Base-by-base conservation (phyloP, 1,140 invertebrate genomes). In the Caenorhabditis inopinata region DNA sequence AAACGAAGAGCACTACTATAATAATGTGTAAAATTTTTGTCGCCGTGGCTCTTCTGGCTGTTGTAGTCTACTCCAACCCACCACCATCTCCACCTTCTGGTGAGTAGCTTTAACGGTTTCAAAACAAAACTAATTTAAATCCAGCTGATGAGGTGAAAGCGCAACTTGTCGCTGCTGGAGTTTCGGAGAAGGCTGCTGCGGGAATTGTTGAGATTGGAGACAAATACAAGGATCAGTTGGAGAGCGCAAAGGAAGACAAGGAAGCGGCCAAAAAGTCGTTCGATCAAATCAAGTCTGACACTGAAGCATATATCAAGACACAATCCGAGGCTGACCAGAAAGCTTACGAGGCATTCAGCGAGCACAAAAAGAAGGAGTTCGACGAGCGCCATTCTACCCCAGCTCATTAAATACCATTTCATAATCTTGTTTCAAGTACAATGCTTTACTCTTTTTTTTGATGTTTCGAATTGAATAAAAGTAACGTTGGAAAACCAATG, bases 171-270 rank as follows among this genome's bases (percentile, higher is more conserved):
- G n/a, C 14, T 7, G 58, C 58, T 21, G 58, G 58, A 2, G 2
- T 68, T 2, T 68, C 58, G 12, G 58, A 38, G 3, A 42, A 7
- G 2, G n/a, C 32, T 38, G 58, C 58, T 21, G 32, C 25, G 0
- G 58, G 32, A 68, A 42, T 68, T 21, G 32, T 68, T 21, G 58
- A n/a, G 11, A n/a, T 68, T 6, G 58, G 12, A 1, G 58, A 68
- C n/a, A 68, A 68, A 18, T 68, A 42, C 58, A 68, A 68, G 58
- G n/a, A n/a, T 68, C 58, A 68, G 12, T 32, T 68, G 1, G 58
- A 68, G 12, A 32, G 2, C 21, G 32, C 32, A 1, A 68, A 68
- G 25, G 58, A 25, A 35, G n/a, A 68, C 12, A n/a, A n/a, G n/a
- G 58, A 68, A 16, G n/a, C 32, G 7, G 32, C 32, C 35, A 68